phyloP scores from a whole-genome alignment of 2,113 vertebrate species.

The Malurus alboscapulatus region DNA sequence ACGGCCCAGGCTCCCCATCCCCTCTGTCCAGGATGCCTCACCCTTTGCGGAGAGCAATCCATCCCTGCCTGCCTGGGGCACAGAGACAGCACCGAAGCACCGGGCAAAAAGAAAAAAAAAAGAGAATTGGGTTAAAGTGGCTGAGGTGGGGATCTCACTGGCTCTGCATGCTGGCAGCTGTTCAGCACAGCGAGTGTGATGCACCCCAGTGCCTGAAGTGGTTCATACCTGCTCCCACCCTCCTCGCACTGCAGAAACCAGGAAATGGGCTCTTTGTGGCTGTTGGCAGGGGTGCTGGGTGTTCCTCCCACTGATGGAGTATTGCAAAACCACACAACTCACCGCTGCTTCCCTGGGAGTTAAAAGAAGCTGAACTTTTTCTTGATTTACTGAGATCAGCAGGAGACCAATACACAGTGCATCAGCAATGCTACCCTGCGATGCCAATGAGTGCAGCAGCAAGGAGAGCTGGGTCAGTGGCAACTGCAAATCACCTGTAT shows the following conservation, averaged over 20 bases:
- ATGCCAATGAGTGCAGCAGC: background rate
- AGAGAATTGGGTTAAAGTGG: background rate
- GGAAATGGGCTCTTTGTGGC: background rate
- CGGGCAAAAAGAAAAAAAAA: background rate
- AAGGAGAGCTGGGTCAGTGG: background rate
- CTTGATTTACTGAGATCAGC: background rate
- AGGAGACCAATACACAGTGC: background rate
- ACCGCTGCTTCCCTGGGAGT: background rate
- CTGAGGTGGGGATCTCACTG: background rate
- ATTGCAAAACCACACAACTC: background rate
- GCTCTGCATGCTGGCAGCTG: background rate
- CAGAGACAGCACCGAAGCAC: fast-evolving
- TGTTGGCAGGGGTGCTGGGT: background rate
- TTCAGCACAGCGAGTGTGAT: background rate
- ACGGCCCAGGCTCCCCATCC: background rate
- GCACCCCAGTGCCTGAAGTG: background rate
- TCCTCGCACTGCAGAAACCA: background rate
- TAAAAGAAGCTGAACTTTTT: background rate
- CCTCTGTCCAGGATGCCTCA: fast-evolving
- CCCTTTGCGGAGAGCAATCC: background rate
- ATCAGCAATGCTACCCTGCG: fast-evolving
- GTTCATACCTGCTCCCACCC: background rate
- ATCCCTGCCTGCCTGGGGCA: background rate
- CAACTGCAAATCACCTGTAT: background rate
- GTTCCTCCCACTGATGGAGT: background rate